Conservation (phyloP, 2,888 invertebrate species). For the Thecophora atra region DNA sequence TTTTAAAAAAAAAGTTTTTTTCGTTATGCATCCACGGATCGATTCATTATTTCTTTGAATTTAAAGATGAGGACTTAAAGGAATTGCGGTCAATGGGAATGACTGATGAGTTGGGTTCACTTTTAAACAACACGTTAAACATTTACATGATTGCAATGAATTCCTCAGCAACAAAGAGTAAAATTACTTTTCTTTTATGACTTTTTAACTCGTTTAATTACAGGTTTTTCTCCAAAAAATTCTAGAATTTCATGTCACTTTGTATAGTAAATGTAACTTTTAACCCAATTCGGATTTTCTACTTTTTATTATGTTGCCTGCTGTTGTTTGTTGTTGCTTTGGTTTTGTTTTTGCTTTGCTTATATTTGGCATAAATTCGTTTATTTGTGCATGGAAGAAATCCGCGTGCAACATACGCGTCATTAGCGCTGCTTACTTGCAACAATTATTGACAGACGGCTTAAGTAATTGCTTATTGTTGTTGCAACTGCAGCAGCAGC, state of each 20-base stretch:
- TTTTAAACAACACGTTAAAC: too few relatives aligned
- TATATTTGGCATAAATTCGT: not conserved
- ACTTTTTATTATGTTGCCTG: not conserved
- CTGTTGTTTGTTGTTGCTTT: not conserved
- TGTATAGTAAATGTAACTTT: not conserved
- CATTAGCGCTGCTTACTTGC: conserved; percentile 42
- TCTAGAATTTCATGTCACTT: not conserved
- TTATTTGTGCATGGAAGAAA: conserved; percentile 1
- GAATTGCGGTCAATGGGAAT: too few relatives aligned
- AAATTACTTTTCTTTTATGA: too few relatives aligned
- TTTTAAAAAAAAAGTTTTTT: too few relatives aligned
- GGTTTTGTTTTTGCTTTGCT: not conserved
- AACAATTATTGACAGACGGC: conserved; percentile 42
- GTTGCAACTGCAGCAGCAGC: not conserved
- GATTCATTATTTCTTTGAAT: too few relatives aligned
- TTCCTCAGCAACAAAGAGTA: too few relatives aligned
- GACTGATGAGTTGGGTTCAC: too few relatives aligned
- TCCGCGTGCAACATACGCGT: conserved; percentile 27
- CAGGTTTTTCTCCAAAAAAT: not conserved
- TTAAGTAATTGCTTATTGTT: conserved; percentile 30
- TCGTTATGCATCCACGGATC: too few relatives aligned
- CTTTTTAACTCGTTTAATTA: not conserved
- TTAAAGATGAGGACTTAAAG: too few relatives aligned
- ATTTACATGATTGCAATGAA: too few relatives aligned
- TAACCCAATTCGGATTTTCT: not conserved